Base-by-base conservation (phyloP, 2,113 vertebrate species). In the Jaculus jaculus region DNA sequence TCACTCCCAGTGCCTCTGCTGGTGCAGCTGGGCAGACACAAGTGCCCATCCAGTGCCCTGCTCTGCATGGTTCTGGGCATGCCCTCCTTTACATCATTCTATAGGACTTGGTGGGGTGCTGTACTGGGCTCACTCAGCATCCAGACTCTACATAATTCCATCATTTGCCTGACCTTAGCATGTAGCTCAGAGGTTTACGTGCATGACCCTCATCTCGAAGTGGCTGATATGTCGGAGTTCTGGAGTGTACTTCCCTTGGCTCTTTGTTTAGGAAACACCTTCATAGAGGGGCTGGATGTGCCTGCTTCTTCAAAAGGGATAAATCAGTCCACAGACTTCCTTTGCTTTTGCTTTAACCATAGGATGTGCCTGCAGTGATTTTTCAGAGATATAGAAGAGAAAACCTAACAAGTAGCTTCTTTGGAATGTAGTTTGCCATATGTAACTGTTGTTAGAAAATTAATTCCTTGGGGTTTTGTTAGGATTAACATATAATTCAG, bases 11-110 rank as follows among this genome's bases (percentile, higher is more conserved):
- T 0, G 0, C 63, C 21, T 13, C 32, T 15, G 11, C 54, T 12
- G 13, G 54, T 12, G 54, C 15, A 12, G 54, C 54, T 54, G 54
- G 54, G 54, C 54, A 54, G 54, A 54, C 54, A 30, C 0, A 4
- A 37, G n/a, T 17, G n/a, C 84, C 34, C 11, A 1, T 11, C 0
- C 0, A 51, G 21, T 37, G 23, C 58, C 21, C 0, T 42, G 42
- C 63, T 74, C 66, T 34, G 17, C 58, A 75, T 21, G 2, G 10
- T n/a, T 92, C 92, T 58, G 30, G 6, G 32, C 18, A 37, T 20
- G 30, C 17, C n/a, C 24, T 37, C n/a, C 32, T 60, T 1, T 10
- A 47, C 28, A 1, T 42, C 12, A 15, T 26, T 20, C 66, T 77
- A 21, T 24, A 26, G 54, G 26, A n/a, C 7, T 4, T 54, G n/a